Conservation (phyloP, 2,113 vertebrate species). For the Tringa solitaria region DNA sequence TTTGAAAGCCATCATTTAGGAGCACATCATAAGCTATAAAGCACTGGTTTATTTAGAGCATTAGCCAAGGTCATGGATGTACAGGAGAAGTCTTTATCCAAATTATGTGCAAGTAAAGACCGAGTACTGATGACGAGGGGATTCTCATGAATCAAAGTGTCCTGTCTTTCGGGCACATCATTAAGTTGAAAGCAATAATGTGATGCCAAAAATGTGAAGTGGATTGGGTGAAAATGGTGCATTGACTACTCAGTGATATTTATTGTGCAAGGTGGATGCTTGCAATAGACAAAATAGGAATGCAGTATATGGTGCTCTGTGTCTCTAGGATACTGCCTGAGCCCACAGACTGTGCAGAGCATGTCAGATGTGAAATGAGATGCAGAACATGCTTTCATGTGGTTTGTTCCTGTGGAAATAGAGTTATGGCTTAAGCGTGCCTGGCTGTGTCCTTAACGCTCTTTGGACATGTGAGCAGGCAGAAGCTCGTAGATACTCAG, state of each 20-base stretch:
- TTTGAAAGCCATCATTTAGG: neutral
- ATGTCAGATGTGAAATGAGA: neutral
- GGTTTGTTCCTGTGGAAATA: neutral
- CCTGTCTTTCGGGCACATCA: neutral
- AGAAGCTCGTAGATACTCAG: neutral
- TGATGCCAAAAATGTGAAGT: neutral
- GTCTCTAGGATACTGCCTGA: neutral
- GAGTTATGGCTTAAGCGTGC: neutral
- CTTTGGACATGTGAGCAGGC: neutral
- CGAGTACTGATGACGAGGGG: accelerated
- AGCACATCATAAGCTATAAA: neutral
- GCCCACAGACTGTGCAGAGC: neutral
- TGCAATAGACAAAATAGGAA: neutral
- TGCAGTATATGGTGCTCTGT: neutral
- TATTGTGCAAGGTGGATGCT: neutral
- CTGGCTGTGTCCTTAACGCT: neutral
- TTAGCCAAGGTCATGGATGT: neutral
- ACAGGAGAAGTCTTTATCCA: neutral
- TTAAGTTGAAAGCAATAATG: neutral
- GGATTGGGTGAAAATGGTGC: neutral
- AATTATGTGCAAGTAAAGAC: neutral
- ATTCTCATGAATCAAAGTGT: neutral
- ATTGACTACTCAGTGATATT: neutral
- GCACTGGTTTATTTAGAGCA: neutral
- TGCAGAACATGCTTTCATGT: neutral